Evolutionary conservation across 2,113 vertebrate species (phyloP).

Genomic region (Tichodroma muraria): DNA sequence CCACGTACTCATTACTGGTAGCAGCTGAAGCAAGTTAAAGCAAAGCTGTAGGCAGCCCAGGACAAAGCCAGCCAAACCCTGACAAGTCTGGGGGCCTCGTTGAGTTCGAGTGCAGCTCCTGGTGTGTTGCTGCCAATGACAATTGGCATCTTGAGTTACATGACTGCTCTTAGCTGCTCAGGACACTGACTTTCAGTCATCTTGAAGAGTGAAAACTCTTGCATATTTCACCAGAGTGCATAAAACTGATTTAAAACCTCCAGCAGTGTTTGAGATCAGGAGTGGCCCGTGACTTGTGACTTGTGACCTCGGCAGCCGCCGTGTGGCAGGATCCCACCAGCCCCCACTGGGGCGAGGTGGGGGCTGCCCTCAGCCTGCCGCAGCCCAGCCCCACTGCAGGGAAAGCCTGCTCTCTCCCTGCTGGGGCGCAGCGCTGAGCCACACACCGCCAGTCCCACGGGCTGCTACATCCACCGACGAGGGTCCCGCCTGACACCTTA

Average conservation of each 20-base stretch:
- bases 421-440: background rate
- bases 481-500: background rate
- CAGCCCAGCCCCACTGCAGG: accelerated
- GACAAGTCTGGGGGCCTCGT: accelerated
- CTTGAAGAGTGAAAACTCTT: background rate
- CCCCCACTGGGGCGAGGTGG: accelerated
- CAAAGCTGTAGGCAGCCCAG: background rate
- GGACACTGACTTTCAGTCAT: accelerated
- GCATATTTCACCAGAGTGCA: background rate
- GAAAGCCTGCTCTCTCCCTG: background rate
- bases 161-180: background rate
- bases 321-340: accelerated
- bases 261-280: background rate
- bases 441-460: accelerated
- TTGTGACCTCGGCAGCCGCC: accelerated
- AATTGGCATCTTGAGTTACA: background rate
- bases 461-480: background rate
- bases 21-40: background rate
- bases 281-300: background rate
- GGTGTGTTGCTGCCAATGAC: background rate
- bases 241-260: background rate
- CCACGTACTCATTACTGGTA: background rate
- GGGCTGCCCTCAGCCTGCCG: background rate
- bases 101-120: background rate
- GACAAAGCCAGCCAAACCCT: background rate